Base-by-base conservation (phyloP, 2,888 invertebrate species). In the Xestobium rufovillosum region DNA sequence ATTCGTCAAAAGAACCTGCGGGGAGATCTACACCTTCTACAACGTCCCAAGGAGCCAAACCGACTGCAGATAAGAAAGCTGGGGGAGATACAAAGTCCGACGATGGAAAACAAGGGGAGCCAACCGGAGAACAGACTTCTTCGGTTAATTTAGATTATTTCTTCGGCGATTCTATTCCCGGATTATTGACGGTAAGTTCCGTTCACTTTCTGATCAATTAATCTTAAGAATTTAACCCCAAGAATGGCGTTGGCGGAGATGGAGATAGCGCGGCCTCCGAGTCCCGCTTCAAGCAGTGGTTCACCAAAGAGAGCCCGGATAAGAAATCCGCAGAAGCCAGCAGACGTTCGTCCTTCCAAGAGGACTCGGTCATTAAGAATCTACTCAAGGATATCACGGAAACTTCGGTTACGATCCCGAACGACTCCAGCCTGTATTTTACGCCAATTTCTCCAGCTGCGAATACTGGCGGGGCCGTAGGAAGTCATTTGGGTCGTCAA, bases 101-200 rank as follows among this genome's bases (percentile, higher is more conserved):
- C 15, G 35, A 27, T 34, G 16, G n/a, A 4, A 14, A 34, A 3
- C 30, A 31, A 11, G 14, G 13, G 9, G 23, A 19, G 6, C 6
- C 23, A 6, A 50, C 30, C 55, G 39, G 68, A 70, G 9, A 62
- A n/a, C 6, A 19, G 23, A n/a, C 23, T 19, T 19, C 23, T n/a
- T 68, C 8, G 72, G 86, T 88, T 60, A 87, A 86, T 66, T 75
- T 91, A 44, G 89, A 90, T 55, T 87, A 85, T 48, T 75, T 91
- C 47, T 85, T 86, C 56, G 76, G 82, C 51, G 88, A 89, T 56
- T 70, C 76, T 41, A 76, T 89, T 53, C 80, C 83, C 28, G 81
- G 80, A 33, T 69, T 83, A 32, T 68, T 85, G 14, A 74, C 82
- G 48, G 84, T 84, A 61, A 69, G 70, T 60, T n/a, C n/a, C n/a